Evolutionary conservation across 2,797 vertebrate species (phyloP).

Genomic region (Girardinus metallicus): DNA sequence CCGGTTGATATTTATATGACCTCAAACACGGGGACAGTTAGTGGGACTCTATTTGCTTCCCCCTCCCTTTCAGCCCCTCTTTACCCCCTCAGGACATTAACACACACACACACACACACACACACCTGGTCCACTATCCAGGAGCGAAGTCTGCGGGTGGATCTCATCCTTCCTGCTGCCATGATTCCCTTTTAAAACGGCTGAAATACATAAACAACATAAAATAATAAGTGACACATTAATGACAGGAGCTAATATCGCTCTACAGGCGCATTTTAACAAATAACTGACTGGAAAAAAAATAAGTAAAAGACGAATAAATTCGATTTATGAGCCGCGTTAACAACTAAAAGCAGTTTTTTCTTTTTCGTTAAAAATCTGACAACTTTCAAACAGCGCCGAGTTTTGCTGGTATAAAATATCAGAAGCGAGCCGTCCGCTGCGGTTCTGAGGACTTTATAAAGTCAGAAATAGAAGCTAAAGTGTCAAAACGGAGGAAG

Average conservation of each 20-base stretch:
- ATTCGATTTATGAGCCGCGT: neutral
- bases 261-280: no score
- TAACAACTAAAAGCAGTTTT: neutral
- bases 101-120: constrained; percentile 6
- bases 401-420: neutral
- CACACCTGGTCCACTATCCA: constrained; percentile 89
- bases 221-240: neutral
- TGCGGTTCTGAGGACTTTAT: constrained; percentile 8
- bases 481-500: constrained; percentile 39
- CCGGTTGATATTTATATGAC: neutral
- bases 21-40: neutral
- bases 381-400: neutral
- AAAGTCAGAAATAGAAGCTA: constrained; percentile 9
- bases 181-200: constrained; percentile 59
- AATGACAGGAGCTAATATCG: neutral
- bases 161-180: constrained; percentile 73
- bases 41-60: neutral
- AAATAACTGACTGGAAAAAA: neutral
- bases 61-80: neutral
- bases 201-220: neutral
- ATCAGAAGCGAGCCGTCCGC: accelerated
- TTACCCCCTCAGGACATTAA: neutral
- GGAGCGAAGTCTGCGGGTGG: constrained; percentile 83
- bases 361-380: neutral
- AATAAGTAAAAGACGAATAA: neutral